Conservation (phyloP, 2,113 vertebrate genomes). For the Zapus hudsonius region DNA sequence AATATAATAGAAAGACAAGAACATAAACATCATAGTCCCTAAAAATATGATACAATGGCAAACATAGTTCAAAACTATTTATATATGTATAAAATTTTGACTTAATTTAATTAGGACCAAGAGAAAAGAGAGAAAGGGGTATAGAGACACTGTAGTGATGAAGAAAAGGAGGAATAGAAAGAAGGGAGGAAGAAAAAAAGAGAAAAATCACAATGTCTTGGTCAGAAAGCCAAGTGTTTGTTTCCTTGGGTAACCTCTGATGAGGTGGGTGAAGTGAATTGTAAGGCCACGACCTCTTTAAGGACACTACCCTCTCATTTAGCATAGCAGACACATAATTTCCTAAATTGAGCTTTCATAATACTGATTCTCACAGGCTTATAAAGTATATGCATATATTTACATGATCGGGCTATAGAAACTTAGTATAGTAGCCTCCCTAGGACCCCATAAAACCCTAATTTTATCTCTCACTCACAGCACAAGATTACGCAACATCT, state of each 20-base stretch:
- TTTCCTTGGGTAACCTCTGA: neutral
- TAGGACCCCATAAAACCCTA: neutral
- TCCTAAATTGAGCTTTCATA: neutral
- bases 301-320: neutral
- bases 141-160: too few species aligned
- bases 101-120: neutral
- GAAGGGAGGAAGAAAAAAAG: neutral
- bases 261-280: neutral
- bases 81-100: neutral
- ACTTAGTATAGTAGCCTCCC: neutral
- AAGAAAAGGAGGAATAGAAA: neutral
- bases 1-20: neutral
- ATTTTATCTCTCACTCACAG: neutral
- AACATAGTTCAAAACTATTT: neutral
- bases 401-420: neutral
- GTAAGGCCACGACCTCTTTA: neutral
- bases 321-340: neutral
- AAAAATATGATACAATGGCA: neutral
- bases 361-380: neutral
- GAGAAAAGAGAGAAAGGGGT: neutral
- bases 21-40: neutral
- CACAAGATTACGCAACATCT: too few species aligned
- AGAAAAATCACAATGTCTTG: neutral
- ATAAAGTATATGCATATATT: neutral
- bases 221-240: neutral